Evolutionary conservation across 2,797 vertebrate species (phyloP), one percentile per base, ranked within the genome.

Genomic region (Cossypha niveicapilla): DNA sequence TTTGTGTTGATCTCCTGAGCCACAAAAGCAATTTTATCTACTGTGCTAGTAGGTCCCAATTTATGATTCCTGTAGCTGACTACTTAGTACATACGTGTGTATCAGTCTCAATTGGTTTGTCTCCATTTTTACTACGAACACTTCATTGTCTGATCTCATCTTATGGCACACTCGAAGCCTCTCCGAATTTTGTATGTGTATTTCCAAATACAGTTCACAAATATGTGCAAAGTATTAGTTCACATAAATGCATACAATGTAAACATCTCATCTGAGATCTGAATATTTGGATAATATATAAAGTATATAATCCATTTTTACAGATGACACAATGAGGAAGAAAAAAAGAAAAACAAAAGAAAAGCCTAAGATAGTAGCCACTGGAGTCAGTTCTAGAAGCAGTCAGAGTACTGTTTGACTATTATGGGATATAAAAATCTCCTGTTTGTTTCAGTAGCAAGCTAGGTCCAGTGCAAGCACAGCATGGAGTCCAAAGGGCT

Each of bases 131-230:
- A 53, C 42, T 87, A 7, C 39, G 66, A 60, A 66, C 13, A 21
- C 10, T 88, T 78, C 11, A n/a, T 16, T 53, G 66, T 41, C 47
- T 73, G 44, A 56, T 47, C 30, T 53, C 9, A 5, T 57, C 68
- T 58, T 47, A 27, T 0, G 54, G 37, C 30, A 78, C 18, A 28
- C 42, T 30, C 0, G 0, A 45, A 92, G 30, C 8, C 28, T 24
- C 30, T 86, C 47, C 0, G 2, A 18, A 34, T 66, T 62, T 25
- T 42, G 21, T 37, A 13, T 34, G 19, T 41, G 14, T 34, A 56
- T 88, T 78, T 75, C 27, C 81, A 68, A 75, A 65, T 15, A 65
- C 24, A 70, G 24, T 47, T 80, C 39, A 72, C 11, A 66, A 47
- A 47, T 47, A 47, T 14, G 45, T 24, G 23, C 45, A 47, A 65